Conservation (phyloP, 1,140 invertebrate genomes). For the Megathymus violae region DNA sequence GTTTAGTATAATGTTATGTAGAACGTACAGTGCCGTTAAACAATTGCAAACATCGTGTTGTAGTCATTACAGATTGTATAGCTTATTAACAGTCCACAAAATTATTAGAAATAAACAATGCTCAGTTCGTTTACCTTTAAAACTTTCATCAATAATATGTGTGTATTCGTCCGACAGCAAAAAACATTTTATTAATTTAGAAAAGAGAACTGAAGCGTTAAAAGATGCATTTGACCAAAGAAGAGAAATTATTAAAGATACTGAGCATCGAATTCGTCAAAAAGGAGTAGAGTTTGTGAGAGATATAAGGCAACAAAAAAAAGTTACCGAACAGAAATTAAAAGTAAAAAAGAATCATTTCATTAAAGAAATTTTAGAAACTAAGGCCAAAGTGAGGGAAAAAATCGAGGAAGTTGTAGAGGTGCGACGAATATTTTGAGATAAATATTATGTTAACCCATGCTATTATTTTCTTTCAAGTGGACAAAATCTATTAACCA, state of each 20-base stretch:
- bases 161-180: slow-evolving; percentile 71
- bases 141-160: slow-evolving; percentile 53
- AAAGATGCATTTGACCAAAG: slow-evolving; percentile 85
- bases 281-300: slow-evolving; percentile 83
- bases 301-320: slow-evolving; percentile 84
- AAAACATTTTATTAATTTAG: slow-evolving; percentile 69
- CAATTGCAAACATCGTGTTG: slow-evolving; percentile 47
- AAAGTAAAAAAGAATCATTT: slow-evolving; percentile 86
- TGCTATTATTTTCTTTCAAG: too few species aligned
- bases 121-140: slow-evolving; percentile 40
- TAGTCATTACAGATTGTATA: slow-evolving; percentile 41
- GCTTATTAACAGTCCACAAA: slow-evolving; percentile 41
- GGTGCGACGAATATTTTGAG: slow-evolving; percentile 70
- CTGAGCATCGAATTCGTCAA: slow-evolving; percentile 83
- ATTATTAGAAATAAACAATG: slow-evolving; percentile 43
- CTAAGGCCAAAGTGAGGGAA: slow-evolving; percentile 86
- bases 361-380: slow-evolving; percentile 88
- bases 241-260: slow-evolving; percentile 84
- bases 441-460: too few species aligned
- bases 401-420: slow-evolving; percentile 88
- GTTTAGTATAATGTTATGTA: slow-evolving; percentile 54
- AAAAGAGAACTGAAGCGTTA: slow-evolving; percentile 79
- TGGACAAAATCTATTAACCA: too few species aligned
- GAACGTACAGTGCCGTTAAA: slow-evolving; percentile 49
- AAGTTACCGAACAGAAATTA: slow-evolving; percentile 78